Base-by-base conservation (phyloP, 37 sponge, comb jelly and placozoan genomes). In the Crambe crambe region DNA sequence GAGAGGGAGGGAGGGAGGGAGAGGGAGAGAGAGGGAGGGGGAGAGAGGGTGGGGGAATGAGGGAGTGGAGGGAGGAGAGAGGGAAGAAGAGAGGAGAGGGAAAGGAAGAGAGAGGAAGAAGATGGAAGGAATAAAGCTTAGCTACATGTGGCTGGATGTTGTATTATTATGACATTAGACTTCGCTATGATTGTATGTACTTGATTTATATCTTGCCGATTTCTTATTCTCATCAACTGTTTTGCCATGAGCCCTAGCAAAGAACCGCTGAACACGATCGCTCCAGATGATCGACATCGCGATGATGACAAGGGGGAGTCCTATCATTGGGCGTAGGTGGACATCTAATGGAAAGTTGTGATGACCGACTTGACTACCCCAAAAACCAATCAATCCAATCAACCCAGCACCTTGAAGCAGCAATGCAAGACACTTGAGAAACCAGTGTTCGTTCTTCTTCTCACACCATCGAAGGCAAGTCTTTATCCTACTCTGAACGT, bases 131-230 rank as follows among this genome's bases (percentile, higher is more conserved):
- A n/a, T n/a, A n/a, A n/a, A n/a, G n/a, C n/a, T n/a, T n/a, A n/a
- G n/a, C n/a, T n/a, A n/a, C n/a, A n/a, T n/a, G n/a, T n/a, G n/a
- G n/a, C n/a, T n/a, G n/a, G n/a, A n/a, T n/a, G n/a, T n/a, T n/a
- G n/a, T n/a, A n/a, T n/a, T n/a, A n/a, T n/a, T n/a, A n/a, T n/a
- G n/a, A n/a, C n/a, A n/a, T n/a, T n/a, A n/a, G n/a, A n/a, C n/a
- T n/a, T n/a, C n/a, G n/a, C n/a, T n/a, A n/a, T n/a, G n/a, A n/a
- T n/a, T n/a, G n/a, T n/a, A n/a, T 80, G 64, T 44, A 86, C 87
- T 75, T 73, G 87, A 69, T 68, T 86, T 86, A 39, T 80, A 86
- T 43, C 87, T 69, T 43, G 85, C 41, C 9, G 70, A 75, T 5
- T 26, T 1, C 3, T n/a, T n/a, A 54, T 39, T 57, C 15, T 0